Conservation (phyloP, 2,888 invertebrate genomes). For the Fissipunctia ypsillon region DNA sequence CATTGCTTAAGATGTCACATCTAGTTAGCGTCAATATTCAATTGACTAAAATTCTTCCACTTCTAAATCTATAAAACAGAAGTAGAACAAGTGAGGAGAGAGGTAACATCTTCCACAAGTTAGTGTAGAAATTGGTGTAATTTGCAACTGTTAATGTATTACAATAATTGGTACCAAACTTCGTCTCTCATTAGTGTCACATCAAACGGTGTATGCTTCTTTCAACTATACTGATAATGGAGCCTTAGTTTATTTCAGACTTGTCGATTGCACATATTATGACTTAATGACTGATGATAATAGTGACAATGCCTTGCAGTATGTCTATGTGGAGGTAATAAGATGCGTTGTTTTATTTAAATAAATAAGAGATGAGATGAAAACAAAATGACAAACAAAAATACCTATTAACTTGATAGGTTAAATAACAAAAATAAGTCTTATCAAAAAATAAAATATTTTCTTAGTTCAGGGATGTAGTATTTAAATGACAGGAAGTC, state of each 20-base stretch:
- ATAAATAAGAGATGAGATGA: conserved; percentile 55
- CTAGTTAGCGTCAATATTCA: conserved; percentile 18
- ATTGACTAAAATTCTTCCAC: conserved; percentile 28
- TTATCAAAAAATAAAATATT: conserved; percentile 19
- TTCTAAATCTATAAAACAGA: conserved; percentile 52
- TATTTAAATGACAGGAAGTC: conserved; percentile 30
- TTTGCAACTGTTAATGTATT: conserved; percentile 67
- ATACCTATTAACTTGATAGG: conserved; percentile 23
- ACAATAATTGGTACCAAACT: conserved; percentile 55
- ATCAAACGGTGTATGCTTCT: conserved; percentile 27
- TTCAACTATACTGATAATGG: conserved; percentile 35
- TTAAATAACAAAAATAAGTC: conserved; percentile 39
- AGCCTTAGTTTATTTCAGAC: conserved; percentile 43
- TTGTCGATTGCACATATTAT: conserved; percentile 27
- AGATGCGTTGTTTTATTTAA: conserved; percentile 36
- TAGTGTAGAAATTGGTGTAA: conserved; percentile 58
- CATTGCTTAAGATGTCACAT: conserved; percentile 55
- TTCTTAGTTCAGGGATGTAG: conserved; percentile 14
- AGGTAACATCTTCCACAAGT: conserved; percentile 57
- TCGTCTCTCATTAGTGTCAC: conserved; percentile 39
- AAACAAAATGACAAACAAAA: conserved; percentile 54
- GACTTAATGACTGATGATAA: conserved; percentile 22
- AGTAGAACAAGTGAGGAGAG: conserved; percentile 41
- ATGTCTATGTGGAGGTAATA: conserved; percentile 13
- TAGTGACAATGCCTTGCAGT: conserved; percentile 20